phyloP scores from a whole-genome alignment of 2,113 vertebrate species.

The Catharus fuscescens region DNA sequence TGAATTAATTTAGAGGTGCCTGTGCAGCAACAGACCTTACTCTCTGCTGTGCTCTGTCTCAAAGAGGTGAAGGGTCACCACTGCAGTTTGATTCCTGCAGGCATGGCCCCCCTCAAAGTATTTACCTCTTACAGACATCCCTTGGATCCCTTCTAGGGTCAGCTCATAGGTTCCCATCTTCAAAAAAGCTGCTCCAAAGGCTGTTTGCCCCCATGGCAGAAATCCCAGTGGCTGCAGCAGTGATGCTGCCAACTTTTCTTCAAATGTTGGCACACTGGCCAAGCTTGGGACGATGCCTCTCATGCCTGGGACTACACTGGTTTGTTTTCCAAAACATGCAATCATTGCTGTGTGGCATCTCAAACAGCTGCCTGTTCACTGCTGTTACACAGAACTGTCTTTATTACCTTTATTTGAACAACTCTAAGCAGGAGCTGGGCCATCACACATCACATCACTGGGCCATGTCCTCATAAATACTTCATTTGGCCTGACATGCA shows the following conservation, averaged over 20 bases:
- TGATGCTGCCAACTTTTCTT: neutral
- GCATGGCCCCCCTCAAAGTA: neutral
- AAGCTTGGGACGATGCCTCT: neutral
- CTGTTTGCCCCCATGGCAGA: neutral
- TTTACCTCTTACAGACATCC: neutral
- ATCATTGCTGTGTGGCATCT: accelerated
- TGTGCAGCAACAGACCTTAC: neutral
- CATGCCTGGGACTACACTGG: accelerated
- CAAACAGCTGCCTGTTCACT: neutral
- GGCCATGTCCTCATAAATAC: neutral
- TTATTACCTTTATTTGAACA: neutral
- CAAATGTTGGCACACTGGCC: neutral
- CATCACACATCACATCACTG: no score
- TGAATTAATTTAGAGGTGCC: no score
- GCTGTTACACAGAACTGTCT: neutral
- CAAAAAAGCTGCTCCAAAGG: neutral
- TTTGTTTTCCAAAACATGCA: neutral
- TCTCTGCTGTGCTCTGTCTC: neutral
- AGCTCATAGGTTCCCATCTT: neutral
- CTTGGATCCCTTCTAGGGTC: neutral
- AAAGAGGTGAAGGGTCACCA: neutral
- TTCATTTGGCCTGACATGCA: neutral
- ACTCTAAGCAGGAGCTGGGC: neutral
- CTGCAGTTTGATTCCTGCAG: neutral
- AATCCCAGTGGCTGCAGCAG: neutral